These are phyloP conservation scores for Drosophila neocordata DNA, from an alignment of 1,140 invertebrate species.

Conservation along the genomic window DNA sequence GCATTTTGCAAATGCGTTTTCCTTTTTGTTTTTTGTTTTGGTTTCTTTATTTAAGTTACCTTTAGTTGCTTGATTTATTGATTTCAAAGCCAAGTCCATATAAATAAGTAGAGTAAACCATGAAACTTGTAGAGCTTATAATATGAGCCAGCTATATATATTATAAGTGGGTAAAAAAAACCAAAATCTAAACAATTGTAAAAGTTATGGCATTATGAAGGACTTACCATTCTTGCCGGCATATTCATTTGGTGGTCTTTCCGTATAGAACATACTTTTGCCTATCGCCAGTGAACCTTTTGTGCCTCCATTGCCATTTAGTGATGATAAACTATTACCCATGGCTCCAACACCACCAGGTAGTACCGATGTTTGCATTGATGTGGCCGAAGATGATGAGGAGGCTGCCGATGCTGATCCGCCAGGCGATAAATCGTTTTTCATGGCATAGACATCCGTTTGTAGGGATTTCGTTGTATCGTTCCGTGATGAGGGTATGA, in stretches of 20 bases:
- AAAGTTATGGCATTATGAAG: background rate
- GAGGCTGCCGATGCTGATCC: conserved; percentile 54
- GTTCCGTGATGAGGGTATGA: conserved; percentile 77
- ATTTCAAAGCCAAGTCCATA: conserved; percentile 45
- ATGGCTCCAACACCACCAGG: conserved; percentile 40
- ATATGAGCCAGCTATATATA: conserved; percentile 36
- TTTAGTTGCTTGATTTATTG: conserved; percentile 30
- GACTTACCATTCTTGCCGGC: conserved; percentile 63
- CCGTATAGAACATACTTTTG: conserved; percentile 82
- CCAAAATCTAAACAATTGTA: background rate
- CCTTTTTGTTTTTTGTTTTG: conserved; percentile 13
- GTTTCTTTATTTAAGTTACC: conserved; percentile 37
- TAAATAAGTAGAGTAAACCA: conserved; percentile 30
- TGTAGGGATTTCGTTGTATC: conserved; percentile 76
- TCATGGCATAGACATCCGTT: conserved; percentile 78
- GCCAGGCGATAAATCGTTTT: conserved; percentile 72
- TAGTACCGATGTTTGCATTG: conserved; percentile 68
- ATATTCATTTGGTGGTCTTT: conserved; percentile 81
- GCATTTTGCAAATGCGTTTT: conserved; percentile 72
- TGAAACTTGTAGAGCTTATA: conserved; percentile 14
- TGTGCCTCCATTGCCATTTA: conserved; percentile 60
- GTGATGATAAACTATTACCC: conserved; percentile 68
- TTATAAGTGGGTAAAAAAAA: conserved; percentile 1
- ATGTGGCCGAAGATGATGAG: conserved; percentile 61
- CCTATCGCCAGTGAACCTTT: conserved; percentile 82